Base-by-base conservation (phyloP, 1,140 invertebrate species). In the Caenorhabditis tropicalis region DNA sequence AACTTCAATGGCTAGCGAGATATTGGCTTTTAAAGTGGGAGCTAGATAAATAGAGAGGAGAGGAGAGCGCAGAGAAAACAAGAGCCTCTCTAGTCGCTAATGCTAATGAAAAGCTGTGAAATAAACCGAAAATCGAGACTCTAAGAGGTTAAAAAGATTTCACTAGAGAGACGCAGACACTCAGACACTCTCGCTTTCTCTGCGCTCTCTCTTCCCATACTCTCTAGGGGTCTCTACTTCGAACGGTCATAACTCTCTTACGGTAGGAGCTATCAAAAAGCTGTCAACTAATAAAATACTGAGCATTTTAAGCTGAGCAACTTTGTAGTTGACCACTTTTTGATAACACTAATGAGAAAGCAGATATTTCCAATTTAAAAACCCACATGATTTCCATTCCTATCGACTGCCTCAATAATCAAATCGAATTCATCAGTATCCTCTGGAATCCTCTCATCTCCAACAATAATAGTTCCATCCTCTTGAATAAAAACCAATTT, bases 401-500 rank as follows among this genome's bases (percentile, higher is more conserved):
- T 24, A 48, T 79, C 81, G 10, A 79, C 60, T 0, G 39, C 82
- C 43, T 79, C 70, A 15, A 86, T 36, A 31, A 85, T 36, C 24
- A 83, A 21, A 60, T 83, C 81, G 24, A 83, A 82, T 19, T 46
- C 36, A 7, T 49, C 27, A 33, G 49, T 24, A n/a, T 24, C 21
- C 19, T 29, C 48, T 4, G 49, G 39, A 56, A 84, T 82, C 56
- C 10, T 21, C 24, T n/a, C 33, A 39, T 83, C 81, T 0, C 49
- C 82, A n/a, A 60, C 43, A 39, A 79, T 21, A n/a, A 87, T 43
- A 2, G 60, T 53, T 43, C 82, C 80, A 58, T 82, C 58, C 19
- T 81, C 51, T 15, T 81, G 58, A 48, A 87, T 70, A 36, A 83
- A 70, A 7, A 82, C 82, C 24, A 82, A 56, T 12, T 87, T 82